phyloP scores from a whole-genome alignment of 2,797 vertebrate species.

The Cephalopachus bancanus region DNA sequence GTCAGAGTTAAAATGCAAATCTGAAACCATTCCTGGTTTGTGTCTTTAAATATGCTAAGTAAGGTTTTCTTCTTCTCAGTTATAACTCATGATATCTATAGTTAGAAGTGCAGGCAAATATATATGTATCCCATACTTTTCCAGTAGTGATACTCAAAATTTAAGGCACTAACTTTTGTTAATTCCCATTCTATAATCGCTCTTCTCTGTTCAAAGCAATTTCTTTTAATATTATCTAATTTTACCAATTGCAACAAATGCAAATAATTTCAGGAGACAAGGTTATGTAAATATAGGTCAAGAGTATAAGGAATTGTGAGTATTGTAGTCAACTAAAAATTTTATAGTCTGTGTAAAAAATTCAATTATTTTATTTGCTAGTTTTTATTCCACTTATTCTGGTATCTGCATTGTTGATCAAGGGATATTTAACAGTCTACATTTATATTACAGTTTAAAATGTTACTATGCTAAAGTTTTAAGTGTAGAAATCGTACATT shows the following conservation, averaged over 20 bases:
- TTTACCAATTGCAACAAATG: not conserved
- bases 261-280: not conserved
- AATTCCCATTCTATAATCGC: not conserved
- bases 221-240: not conserved
- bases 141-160: not conserved
- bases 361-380: not conserved
- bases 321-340: not conserved
- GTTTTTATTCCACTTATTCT: not conserved
- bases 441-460: slow-evolving; percentile 15
- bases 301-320: not conserved
- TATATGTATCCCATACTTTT: not conserved
- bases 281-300: not conserved
- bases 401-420: not conserved
- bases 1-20: not conserved
- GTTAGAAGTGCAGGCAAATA: not conserved
- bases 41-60: not conserved
- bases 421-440: not conserved
- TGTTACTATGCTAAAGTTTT: not conserved
- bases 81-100: not conserved
- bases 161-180: not conserved
- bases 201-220: not conserved
- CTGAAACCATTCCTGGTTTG: not conserved
- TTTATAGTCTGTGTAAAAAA: not conserved
- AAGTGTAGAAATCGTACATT: not conserved
- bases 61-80: not conserved